A percentile compares a stretch with the other conserved stretches of the same genome.
These are phyloP conservation scores for Cossypha dichroa DNA, from an alignment of 2,797 vertebrate genomes.

Conservation along the genomic window DNA sequence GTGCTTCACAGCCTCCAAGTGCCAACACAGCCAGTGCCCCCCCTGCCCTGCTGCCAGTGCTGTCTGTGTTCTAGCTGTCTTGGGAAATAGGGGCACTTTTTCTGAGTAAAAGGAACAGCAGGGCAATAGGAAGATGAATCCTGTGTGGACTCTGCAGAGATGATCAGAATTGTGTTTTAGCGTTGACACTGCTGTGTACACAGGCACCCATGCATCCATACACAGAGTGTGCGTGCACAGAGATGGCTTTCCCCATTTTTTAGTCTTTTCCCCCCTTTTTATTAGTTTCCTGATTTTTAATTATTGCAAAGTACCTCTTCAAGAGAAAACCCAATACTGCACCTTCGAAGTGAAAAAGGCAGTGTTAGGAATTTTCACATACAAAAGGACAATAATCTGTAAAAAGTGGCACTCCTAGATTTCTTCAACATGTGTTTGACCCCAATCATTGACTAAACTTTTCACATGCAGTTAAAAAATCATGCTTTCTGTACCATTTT, in stretches of 20 bases:
- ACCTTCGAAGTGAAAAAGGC: not conserved
- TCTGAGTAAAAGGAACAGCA: not conserved
- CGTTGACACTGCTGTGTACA: fast-evolving
- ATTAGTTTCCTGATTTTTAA: not conserved
- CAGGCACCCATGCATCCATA: fast-evolving
- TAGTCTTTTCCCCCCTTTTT: fast-evolving
- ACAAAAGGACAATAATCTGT: not conserved
- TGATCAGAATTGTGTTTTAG: not conserved
- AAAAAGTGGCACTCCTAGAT: not conserved
- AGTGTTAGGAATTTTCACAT: not conserved
- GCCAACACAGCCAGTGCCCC: not conserved
- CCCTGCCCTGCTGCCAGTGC: not conserved
- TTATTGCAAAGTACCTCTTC: not conserved
- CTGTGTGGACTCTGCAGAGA: not conserved
- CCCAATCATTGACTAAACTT: not conserved
- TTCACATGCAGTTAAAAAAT: not conserved
- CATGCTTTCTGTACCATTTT: not conserved
- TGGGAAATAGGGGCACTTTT: fast-evolving
- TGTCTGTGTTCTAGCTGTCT: not conserved
- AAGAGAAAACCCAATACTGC: not conserved
- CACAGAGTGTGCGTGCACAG: fast-evolving
- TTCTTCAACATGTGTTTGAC: not conserved
- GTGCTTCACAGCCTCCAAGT: not conserved
- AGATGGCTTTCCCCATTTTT: not conserved
- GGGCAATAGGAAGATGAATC: not conserved